These are phyloP conservation scores for Daubentonia madagascariensis DNA, from an alignment of 2,113 vertebrate genomes.

Conservation along the genomic window DNA sequence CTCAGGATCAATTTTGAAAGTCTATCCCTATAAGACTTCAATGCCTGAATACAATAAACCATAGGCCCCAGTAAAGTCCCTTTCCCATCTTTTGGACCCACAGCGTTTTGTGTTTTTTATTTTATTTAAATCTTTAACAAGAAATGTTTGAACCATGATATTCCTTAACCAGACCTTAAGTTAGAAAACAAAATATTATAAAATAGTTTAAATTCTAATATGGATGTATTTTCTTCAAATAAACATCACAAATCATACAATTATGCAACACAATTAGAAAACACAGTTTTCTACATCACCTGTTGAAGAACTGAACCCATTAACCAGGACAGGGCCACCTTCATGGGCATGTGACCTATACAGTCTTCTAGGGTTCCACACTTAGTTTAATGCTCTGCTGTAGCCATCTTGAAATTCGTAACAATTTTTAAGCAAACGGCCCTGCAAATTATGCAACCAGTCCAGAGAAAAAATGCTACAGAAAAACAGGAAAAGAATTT, in stretches of 20 bases:
- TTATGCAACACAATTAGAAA: constrained; percentile 17
- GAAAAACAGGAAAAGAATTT: background rate
- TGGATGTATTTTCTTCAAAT: background rate
- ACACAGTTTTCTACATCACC: background rate
- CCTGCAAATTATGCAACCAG: background rate
- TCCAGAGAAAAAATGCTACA: background rate
- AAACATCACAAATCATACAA: constrained; percentile 10
- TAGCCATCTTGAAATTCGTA: background rate
- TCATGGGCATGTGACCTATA: background rate
- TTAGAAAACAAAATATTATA: background rate
- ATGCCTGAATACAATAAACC: background rate
- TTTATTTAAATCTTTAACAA: constrained; percentile 3
- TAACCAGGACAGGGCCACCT: background rate
- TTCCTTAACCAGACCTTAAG: background rate
- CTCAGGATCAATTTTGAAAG: background rate
- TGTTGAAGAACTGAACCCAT: background rate
- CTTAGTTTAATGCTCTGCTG: background rate
- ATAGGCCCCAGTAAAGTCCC: background rate
- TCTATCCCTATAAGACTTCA: background rate
- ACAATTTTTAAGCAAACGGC: background rate
- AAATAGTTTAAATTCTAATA: constrained; percentile 18
- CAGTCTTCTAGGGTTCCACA: background rate
- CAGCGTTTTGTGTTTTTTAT: background rate
- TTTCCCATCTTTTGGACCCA: background rate
- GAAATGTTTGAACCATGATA: background rate